Base-by-base conservation (phyloP, 2,113 vertebrate species). In the Recurvirostra avosetta region DNA sequence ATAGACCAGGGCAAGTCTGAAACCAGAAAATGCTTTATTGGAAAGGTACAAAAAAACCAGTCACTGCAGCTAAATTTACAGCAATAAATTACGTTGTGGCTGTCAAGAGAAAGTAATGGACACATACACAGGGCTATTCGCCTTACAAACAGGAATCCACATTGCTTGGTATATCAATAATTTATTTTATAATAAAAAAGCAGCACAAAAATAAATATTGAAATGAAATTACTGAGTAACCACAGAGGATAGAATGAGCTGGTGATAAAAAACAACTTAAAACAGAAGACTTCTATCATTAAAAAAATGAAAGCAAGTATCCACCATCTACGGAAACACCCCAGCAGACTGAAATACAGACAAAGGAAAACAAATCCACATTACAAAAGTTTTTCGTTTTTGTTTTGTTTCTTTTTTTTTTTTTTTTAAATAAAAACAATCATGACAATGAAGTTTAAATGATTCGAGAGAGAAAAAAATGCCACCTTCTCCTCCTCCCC, bases 201-300 rank as follows among this genome's bases (percentile, higher is more conserved):
- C 98, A 98, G 98, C 98, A 98, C 97, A 98, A 99, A 98, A 99
- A 99, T 99, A 99, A 99, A 99, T 99, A 99, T 97, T 97, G 98
- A 98, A 98, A 98, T 98, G 98, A 96, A 98, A 98, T 97, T 98
- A 97, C 96, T 91, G 86, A 97, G 93, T 86, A 96, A 96, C 92
- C 96, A 96, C 95, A 90, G 94, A 92, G 92, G 94, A 96, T 87
- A 95, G 95, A 97, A 97, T 95, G 88, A 93, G 87, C 79, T 63
- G 86, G 96, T 95, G 95, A 96, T 82, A 59, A 91, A 95, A 94
- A 96, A 93, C 83, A 97, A 97, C 93, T 96, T 93, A 96, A 94
- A 97, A 96, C 74, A 90, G 78, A 83, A 94, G 84, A 97, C 90
- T 83, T 94, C 91, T 87, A 96, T 88, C 89, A 86, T 91, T 96